These are phyloP conservation scores for Macrocentrus cingulum DNA, from an alignment of 1,140 invertebrate species.

Conservation along the genomic window DNA sequence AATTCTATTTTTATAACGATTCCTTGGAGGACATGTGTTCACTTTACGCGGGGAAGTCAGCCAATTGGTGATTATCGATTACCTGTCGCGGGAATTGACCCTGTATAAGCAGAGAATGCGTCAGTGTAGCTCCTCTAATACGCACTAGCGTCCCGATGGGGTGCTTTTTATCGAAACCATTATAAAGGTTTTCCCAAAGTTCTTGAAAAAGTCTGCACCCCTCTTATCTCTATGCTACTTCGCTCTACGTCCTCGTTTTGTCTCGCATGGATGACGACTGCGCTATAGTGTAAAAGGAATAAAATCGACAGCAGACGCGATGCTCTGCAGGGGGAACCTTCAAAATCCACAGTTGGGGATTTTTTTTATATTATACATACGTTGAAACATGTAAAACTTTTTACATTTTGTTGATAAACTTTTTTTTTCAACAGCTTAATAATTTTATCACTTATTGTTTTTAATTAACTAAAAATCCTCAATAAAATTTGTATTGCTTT, in stretches of 20 bases:
- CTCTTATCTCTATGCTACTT: not conserved
- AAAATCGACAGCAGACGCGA: too few relatives aligned
- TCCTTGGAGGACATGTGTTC: conserved; percentile 22
- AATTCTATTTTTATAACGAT: conserved; percentile 23
- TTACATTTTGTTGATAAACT: too few relatives aligned
- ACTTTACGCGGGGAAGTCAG: conserved; percentile 16
- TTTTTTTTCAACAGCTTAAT: too few relatives aligned
- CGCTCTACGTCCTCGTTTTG: not conserved
- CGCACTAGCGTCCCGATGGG: conserved; percentile 11
- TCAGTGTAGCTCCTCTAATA: conserved; percentile 10
- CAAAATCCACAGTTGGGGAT: too few relatives aligned
- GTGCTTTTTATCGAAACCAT: conserved; percentile 29
- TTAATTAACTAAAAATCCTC: too few relatives aligned
- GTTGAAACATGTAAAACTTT: too few relatives aligned
- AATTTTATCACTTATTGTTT: too few relatives aligned
- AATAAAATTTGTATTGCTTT: too few relatives aligned
- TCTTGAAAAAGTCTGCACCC: conserved; percentile 3
- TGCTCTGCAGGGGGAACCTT: too few relatives aligned
- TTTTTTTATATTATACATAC: too few relatives aligned
- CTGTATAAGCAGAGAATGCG: conserved; percentile 4
- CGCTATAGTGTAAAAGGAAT: too few relatives aligned
- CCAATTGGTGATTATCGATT: conserved; percentile 31
- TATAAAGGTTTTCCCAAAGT: conserved; percentile 25
- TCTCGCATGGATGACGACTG: not conserved
- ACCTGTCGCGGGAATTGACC: conserved; percentile 26